Evolutionary conservation across 1,140 invertebrate species (phyloP).

Genomic region (Bombus huntii): DNA sequence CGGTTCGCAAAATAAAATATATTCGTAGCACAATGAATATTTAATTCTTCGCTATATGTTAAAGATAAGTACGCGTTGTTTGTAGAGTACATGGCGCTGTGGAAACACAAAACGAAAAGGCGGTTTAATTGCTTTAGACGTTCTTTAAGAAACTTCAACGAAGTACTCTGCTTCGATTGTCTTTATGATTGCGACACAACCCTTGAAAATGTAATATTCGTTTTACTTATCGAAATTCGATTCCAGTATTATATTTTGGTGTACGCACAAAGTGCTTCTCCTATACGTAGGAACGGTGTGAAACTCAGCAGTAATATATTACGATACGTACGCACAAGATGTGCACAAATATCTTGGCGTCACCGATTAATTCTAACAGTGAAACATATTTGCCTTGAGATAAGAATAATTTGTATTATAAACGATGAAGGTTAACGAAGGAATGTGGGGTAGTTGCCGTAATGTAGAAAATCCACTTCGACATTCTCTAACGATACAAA

Average conservation of each 20-base stretch:
- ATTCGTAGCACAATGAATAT: neutral
- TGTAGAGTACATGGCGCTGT: neutral
- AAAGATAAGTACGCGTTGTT: constrained; percentile 13
- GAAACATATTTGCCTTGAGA: constrained; percentile 67
- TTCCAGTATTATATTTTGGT: constrained; percentile 5
- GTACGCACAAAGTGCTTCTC: constrained; percentile 45
- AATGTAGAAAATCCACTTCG: neutral
- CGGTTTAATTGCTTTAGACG: neutral
- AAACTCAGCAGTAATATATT: constrained; percentile 21
- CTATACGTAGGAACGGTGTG: constrained; percentile 25
- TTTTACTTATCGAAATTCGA: neutral
- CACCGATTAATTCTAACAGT: constrained; percentile 51
- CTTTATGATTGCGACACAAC: no score
- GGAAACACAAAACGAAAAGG: neutral
- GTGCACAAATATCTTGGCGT: constrained; percentile 22
- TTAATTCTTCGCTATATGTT: neutral
- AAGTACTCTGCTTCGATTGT: neutral
- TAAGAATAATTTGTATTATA: constrained; percentile 51
- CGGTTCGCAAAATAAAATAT: neutral
- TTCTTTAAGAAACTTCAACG: no score
- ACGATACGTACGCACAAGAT: constrained; percentile 4
- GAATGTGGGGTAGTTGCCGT: constrained; percentile 17
- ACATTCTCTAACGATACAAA: neutral
- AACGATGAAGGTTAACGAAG: constrained; percentile 12
- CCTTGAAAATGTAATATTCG: neutral